A percentile compares a stretch with the other conserved stretches of the same genome.
phyloP scores from a whole-genome alignment of 2,888 invertebrate species.

The Plebejus argus region DNA sequence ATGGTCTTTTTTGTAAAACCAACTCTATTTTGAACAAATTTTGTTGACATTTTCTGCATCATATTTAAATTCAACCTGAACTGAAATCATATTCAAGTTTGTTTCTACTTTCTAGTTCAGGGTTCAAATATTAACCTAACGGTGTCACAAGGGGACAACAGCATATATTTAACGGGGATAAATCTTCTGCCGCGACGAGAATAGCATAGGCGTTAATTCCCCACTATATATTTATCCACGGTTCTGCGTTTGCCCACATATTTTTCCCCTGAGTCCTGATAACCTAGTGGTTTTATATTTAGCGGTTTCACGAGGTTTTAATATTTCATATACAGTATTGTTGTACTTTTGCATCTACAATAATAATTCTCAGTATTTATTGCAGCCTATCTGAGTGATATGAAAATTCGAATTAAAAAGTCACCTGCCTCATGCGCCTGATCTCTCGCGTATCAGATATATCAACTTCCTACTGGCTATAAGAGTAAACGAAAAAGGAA shows the following conservation, averaged over 20 bases:
- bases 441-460: neutral
- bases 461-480: too few species aligned
- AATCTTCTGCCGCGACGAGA: slow-evolving; percentile 28
- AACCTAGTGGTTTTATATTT: slow-evolving; percentile 14
- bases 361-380: too few species aligned
- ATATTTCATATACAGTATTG: neutral
- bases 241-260: slow-evolving; percentile 18
- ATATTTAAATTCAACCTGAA: neutral
- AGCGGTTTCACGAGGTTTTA: neutral
- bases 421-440: neutral
- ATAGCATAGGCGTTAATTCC: slow-evolving; percentile 30
- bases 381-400: too few species aligned
- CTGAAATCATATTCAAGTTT: neutral
- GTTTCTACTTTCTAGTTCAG: neutral
- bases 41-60: neutral
- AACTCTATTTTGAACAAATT: too few species aligned
- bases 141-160: slow-evolving; percentile 16
- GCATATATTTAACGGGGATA: slow-evolving; percentile 29
- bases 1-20: too few species aligned
- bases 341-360: neutral
- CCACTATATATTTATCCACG: slow-evolving; percentile 23
- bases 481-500: neutral
- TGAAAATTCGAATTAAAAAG: neutral
- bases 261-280: slow-evolving; percentile 23
- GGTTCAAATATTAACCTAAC: neutral